These are phyloP conservation scores for Brotula barbata DNA, from an alignment of 2,797 vertebrate species.

Conservation along the genomic window DNA sequence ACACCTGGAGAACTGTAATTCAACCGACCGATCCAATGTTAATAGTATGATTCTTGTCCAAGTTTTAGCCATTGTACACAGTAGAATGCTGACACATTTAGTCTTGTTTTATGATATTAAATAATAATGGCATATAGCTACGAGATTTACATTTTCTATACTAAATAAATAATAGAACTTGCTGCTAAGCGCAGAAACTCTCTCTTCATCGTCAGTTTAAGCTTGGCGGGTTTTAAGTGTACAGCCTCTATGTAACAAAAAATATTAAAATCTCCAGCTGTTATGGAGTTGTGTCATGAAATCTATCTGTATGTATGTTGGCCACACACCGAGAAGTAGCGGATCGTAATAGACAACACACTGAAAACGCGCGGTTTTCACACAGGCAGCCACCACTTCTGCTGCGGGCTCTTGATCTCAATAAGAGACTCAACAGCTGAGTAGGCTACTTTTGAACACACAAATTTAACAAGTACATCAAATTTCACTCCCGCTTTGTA, in stretches of 20 bases:
- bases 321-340: constrained; percentile 27
- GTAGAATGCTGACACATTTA: no score
- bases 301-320: constrained; percentile 1
- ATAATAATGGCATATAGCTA: no score
- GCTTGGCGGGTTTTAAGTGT: no score
- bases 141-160: no score
- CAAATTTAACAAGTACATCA: not conserved
- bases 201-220: not conserved
- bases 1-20: no score
- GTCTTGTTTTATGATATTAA: no score
- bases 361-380: constrained; percentile 77
- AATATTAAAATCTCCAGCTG: not conserved
- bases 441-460: not conserved
- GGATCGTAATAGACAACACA: constrained; percentile 59
- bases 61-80: no score
- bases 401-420: constrained; percentile 12
- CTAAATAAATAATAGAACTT: no score
- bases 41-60: no score
- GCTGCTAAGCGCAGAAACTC: no score
- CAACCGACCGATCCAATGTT: no score
- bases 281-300: not conserved
- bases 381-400: constrained; percentile 23
- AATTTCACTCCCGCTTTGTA: not conserved
- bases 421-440: constrained; percentile 5
- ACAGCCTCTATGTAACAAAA: not conserved